Percentiles rank a stretch among this genome's conserved stretches.
Conservation (phyloP, 2,888 invertebrate genomes). For the Hypselothyrea guttata region DNA sequence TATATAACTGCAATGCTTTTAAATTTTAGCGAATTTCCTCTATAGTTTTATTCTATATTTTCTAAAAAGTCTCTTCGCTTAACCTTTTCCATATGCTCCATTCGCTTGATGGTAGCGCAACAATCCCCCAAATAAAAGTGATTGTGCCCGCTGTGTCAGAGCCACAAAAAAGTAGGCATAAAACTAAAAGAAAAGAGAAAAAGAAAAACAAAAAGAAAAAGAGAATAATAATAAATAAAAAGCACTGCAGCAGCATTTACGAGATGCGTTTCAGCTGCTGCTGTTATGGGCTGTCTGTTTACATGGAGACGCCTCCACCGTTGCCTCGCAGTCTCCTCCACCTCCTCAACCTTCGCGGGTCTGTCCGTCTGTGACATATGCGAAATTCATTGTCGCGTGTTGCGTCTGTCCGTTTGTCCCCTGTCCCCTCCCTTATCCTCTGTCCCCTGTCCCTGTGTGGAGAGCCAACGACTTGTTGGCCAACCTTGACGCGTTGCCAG, state of each 20-base stretch:
- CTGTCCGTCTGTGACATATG: conserved; percentile 70
- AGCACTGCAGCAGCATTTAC: conserved; percentile 47
- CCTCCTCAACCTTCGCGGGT: background rate
- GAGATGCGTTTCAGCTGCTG: conserved; percentile 62
- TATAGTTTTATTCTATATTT: too few relatives aligned
- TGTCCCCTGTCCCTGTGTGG: too few relatives aligned
- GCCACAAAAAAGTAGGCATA: conserved; percentile 40
- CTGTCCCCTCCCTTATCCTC: conserved; percentile 32
- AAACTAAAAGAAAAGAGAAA: conserved; percentile 17
- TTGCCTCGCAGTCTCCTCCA: conserved; percentile 22
- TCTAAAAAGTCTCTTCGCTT: too few relatives aligned
- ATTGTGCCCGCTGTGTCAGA: conserved; percentile 54
- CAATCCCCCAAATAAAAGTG: conserved; percentile 72
- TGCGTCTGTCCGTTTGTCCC: conserved; percentile 32
- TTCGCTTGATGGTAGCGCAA: conserved; percentile 38
- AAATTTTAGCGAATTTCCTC: too few relatives aligned
- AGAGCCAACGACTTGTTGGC: conserved; percentile 58
- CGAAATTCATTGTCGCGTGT: conserved; percentile 79
- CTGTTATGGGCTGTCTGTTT: conserved; percentile 50
- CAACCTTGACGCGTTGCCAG: conserved; percentile 65
- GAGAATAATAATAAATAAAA: conserved; percentile 20
- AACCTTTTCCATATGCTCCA: conserved; percentile 11
- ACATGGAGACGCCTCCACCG: conserved; percentile 43
- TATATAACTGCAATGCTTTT: too few relatives aligned
- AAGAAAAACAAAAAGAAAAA: conserved; percentile 8